Evolutionary conservation across 2,797 vertebrate genomes (phyloP), one percentile per base, ranked within the genome.

Genomic region (Tenualosa thibaudeaui): DNA sequence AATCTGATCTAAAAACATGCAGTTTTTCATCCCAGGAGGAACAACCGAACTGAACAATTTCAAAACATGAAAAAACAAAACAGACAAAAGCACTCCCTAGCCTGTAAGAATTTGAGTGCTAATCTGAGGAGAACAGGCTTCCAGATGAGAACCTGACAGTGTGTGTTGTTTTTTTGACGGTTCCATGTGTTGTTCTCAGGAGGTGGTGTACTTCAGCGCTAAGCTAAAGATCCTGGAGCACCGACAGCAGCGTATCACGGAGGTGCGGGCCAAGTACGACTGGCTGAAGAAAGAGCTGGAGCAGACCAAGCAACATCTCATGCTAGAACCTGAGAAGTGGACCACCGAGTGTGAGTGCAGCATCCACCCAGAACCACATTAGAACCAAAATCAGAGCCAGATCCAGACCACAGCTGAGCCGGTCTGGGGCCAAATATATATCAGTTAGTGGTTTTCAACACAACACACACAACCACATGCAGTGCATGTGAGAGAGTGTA

Each of bases 271-370:
- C 91, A 98, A 97, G 92, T 99, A 99, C 0, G 97, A 98, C 90
- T 96, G 97, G 96, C 94, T 99, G 93, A 98, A 97, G 96, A 97
- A 97, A 89, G 98, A 99, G 92, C 94, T 99, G 94, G 97, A 99
- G 89, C 95, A 95, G 85, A 99, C 98, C 90, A 99, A 99, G 85
- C 98, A 98, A 91, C 94, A 97, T 87, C 93, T 99, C 91, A 99
- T 99, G 98, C 93, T 99, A 92, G 98, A 98, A 89, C 98, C 98
- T 19, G 97, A 96, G 90, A 98, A 97, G 86, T 99, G 98, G 98
- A 97, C 97, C 89, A 94, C 94, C 3, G 98, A 99, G 94, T 99
- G 98, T 99, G 95, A 98, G 96, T 56, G 50, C 60, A 22, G 37
- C 12, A 3, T 54, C 56, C 2, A 37, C 65, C 24, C 65, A 71